Evolutionary conservation across 1,140 invertebrate species (phyloP).

Genomic region (Drosophila pseudoobscura): DNA sequence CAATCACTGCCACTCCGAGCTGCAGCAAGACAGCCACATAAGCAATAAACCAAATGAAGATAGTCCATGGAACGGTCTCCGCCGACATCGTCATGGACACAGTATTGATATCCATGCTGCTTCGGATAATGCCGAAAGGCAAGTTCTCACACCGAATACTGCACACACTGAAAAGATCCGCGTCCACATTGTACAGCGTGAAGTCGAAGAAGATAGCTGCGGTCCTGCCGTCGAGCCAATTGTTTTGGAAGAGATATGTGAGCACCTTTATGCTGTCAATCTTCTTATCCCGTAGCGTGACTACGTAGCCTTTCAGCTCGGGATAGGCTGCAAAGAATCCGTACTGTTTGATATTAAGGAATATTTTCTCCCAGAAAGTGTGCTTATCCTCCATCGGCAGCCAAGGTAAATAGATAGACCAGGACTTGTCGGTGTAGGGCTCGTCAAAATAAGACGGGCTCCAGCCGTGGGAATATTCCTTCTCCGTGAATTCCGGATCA

Average conservation of each 20-base stretch:
- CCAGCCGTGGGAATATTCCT: slow-evolving; percentile 54
- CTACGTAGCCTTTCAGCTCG: slow-evolving; percentile 49
- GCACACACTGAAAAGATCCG: slow-evolving; percentile 61
- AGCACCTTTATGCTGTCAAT: slow-evolving; percentile 56
- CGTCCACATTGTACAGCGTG: slow-evolving; percentile 69
- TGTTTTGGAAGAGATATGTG: slow-evolving; percentile 29
- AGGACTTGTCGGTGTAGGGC: slow-evolving; percentile 57
- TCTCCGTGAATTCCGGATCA: slow-evolving; percentile 9
- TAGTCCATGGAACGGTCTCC: background rate
- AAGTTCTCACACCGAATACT: slow-evolving; percentile 55
- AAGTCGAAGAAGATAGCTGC: slow-evolving; percentile 68
- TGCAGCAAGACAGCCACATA: slow-evolving; percentile 43
- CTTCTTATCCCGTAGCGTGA: slow-evolving; percentile 35
- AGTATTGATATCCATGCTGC: slow-evolving; percentile 34
- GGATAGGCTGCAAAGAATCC: slow-evolving; percentile 43
- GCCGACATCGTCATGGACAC: slow-evolving; percentile 26
- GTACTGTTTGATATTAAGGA: slow-evolving; percentile 28
- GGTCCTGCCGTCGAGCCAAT: slow-evolving; percentile 60
- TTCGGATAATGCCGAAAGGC: slow-evolving; percentile 47
- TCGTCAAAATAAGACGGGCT: slow-evolving; percentile 34
- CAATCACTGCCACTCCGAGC: slow-evolving; percentile 35
- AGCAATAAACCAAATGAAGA: slow-evolving; percentile 20
- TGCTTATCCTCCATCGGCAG: background rate
- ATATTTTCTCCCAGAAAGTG: background rate
- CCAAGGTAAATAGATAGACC: slow-evolving; percentile 69